Evolutionary conservation across 1,140 invertebrate genomes (phyloP).

Genomic region (Schmidtea mediterranea): DNA sequence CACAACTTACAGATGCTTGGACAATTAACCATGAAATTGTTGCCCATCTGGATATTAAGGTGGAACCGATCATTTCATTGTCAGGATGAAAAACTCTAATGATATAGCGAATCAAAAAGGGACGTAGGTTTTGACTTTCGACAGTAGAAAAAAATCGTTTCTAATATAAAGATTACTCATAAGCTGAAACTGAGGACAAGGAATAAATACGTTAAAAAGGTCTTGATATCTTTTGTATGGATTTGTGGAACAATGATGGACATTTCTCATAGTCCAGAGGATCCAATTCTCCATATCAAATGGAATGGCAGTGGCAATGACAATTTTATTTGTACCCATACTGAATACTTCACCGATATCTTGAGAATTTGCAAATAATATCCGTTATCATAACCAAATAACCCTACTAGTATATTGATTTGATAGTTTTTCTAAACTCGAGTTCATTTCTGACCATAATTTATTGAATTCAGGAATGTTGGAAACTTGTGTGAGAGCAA

Average conservation of each 20-base stretch:
- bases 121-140: not conserved
- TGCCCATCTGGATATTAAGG: not conserved
- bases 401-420: too few species aligned
- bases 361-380: too few species aligned
- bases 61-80: slow-evolving; percentile 1
- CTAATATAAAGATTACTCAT: not conserved
- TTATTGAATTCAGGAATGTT: too few species aligned
- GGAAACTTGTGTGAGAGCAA: too few species aligned
- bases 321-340: too few species aligned
- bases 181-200: not conserved
- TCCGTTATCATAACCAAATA: too few species aligned
- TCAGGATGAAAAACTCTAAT: not conserved
- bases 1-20: too few species aligned
- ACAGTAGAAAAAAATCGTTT: not conserved
- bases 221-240: slow-evolving; percentile 1
- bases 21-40: not conserved
- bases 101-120: not conserved
- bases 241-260: not conserved
- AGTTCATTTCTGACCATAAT: too few species aligned
- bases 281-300: slow-evolving; percentile 2
- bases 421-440: too few species aligned
- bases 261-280: not conserved
- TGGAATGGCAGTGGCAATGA: not conserved
- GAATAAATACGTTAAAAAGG: not conserved
- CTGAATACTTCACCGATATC: too few species aligned